These are phyloP conservation scores for Eleutherodactylus coqui DNA, from an alignment of 2,797 vertebrate species.

Conservation along the genomic window DNA sequence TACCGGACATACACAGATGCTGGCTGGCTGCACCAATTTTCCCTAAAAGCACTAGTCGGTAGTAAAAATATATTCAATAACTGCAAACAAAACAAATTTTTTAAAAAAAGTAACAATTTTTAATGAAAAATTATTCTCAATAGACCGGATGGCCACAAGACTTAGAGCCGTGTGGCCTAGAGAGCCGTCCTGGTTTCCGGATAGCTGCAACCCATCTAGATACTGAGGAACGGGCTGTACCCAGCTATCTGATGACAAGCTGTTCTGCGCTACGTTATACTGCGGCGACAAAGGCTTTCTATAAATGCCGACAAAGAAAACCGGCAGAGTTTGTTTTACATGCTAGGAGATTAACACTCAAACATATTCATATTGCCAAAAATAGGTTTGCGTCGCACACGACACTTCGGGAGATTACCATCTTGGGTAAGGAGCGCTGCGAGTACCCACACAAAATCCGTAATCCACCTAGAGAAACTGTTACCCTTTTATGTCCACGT, in stretches of 20 bases:
- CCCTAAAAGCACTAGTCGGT: background rate
- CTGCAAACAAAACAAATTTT: too few species aligned
- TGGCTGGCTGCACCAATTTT: background rate
- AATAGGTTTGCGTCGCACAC: conserved; percentile 5
- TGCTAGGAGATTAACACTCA: conserved; percentile 18
- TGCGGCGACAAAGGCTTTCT: background rate
- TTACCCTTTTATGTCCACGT: background rate
- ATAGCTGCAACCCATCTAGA: background rate
- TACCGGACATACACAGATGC: too few species aligned
- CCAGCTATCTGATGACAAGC: background rate
- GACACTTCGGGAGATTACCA: conserved; percentile 16
- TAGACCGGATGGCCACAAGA: background rate
- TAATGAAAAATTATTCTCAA: too few species aligned
- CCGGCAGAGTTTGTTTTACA: background rate
- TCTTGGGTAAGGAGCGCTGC: conserved; percentile 8
- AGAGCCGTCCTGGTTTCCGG: background rate
- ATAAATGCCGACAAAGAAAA: background rate
- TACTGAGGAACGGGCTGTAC: background rate
- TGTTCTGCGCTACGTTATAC: background rate
- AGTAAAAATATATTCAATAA: background rate
- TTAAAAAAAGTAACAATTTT: too few species aligned
- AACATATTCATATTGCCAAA: conserved; percentile 26
- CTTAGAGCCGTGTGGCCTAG: background rate
- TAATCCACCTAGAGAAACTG: background rate
- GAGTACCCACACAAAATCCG: background rate